Evolutionary conservation across 1,140 invertebrate species (phyloP), one percentile per base, ranked within the genome.

Genomic region (Drosophila kikkawai): DNA sequence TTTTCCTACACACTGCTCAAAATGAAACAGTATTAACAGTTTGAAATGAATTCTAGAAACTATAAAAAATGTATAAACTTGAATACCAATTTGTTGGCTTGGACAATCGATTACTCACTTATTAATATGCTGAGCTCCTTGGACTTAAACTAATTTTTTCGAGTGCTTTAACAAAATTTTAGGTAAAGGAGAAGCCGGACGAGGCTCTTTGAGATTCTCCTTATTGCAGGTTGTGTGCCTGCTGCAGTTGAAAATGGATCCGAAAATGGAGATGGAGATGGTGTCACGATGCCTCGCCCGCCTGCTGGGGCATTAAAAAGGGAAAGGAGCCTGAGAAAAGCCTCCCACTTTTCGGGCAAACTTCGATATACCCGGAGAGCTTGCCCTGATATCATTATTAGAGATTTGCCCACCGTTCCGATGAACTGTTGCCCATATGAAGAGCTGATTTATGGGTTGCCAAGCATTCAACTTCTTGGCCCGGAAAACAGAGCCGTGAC

Each of bases 281-380:
- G 81, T 84, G 81, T 88, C 74, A 84, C 80, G 84, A 90, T 90
- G 66, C 58, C 48, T 34, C 61, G 37, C 64, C 55, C 61, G 36
- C 64, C 42, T 22, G 41, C 42, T 9, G 57, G 11, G 53, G 9
- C 44, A 9, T 8, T 8, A 29, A 61, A 68, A 77, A 76, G 37
- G 76, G 55, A 64, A 78, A 71, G 58, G 44, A 37, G 53, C 57
- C 65, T 78, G 75, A 37, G 75, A 78, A 77, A 58, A 61, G 74
- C 39, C 44, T 44, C 19, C 61, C 47, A 32, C 41, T 56, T 47
- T 47, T 57, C 17, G 11, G 47, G 13, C 68, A 34, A 55, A 36
- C n/a, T 41, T 50, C 44, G 29, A 37, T 42, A 51, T 42, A 22
- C 29, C 19, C 32, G 8, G 6, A 36, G 69, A 73, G 67, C 37